Conservation (phyloP, 2,888 invertebrate species). For the Mesoligia furuncula region DNA sequence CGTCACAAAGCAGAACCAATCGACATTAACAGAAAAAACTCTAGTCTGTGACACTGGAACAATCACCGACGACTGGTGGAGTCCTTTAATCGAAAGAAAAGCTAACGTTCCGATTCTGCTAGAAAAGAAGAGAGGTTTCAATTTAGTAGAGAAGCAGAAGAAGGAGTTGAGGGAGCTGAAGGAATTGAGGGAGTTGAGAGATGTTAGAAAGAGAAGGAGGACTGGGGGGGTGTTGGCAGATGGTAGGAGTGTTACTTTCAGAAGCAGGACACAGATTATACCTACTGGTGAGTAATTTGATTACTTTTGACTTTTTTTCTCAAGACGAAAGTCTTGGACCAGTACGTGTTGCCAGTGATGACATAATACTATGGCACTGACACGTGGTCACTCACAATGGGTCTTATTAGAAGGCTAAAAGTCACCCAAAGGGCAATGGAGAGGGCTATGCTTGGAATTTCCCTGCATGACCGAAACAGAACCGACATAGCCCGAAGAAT, state of each 20-base stretch:
- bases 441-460: no score
- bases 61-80: conserved; percentile 81
- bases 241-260: conserved; percentile 75
- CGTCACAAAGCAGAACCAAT: conserved; percentile 72
- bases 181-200: conserved; percentile 44
- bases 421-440: no score
- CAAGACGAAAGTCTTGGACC: no score
- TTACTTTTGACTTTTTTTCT: no score
- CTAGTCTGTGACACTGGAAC: conserved; percentile 74
- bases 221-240: conserved; percentile 66
- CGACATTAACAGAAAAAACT: conserved; percentile 70
- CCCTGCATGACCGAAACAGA: no score
- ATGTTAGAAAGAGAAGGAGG: conserved; percentile 36
- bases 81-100: conserved; percentile 77
- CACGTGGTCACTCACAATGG: no score
- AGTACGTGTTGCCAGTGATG: no score
- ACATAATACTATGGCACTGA: no score
- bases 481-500: no score
- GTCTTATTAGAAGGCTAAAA: no score
- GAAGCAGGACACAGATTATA: conserved; percentile 76
- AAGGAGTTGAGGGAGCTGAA: conserved; percentile 38
- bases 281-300: conserved; percentile 69
- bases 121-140: conserved; percentile 48
- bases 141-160: conserved; percentile 54
- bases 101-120: conserved; percentile 30